These are phyloP conservation scores for Brachyhypopomus occidentalis DNA, from an alignment of 2,113 vertebrate species.

Conservation along the genomic window DNA sequence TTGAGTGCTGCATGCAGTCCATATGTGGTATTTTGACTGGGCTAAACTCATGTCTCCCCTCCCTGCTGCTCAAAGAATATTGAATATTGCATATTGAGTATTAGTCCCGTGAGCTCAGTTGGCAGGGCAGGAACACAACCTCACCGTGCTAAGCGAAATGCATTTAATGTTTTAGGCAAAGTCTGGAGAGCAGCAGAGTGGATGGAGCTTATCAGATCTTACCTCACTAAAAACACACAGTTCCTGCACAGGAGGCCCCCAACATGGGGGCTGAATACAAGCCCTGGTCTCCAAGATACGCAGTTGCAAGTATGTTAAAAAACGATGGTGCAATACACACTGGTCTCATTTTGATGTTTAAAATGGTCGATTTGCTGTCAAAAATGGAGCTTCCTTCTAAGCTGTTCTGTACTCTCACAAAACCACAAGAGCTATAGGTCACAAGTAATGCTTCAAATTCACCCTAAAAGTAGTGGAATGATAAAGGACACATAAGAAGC, in stretches of 20 bases:
- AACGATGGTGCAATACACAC: neutral
- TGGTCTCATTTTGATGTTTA: neutral
- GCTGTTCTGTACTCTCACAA: slow-evolving; percentile 20
- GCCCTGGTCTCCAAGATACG: no score
- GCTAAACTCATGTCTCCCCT: slow-evolving; percentile 12
- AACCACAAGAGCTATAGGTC: slow-evolving; percentile 1
- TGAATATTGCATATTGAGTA: slow-evolving; percentile 10
- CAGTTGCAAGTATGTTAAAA: neutral
- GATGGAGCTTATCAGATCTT: neutral
- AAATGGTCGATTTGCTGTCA: slow-evolving; percentile 2
- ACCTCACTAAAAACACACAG: neutral
- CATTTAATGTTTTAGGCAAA: neutral
- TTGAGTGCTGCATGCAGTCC: neutral
- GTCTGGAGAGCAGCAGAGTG: slow-evolving; percentile 6
- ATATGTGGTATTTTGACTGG: neutral
- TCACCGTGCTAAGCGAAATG: slow-evolving; percentile 2
- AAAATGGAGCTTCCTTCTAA: neutral
- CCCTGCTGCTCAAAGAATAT: slow-evolving; percentile 42
- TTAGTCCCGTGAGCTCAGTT: slow-evolving; percentile 32
- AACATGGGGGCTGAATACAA: no score
- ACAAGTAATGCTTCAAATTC: slow-evolving; percentile 14
- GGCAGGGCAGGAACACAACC: slow-evolving; percentile 15
- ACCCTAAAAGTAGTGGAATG: neutral
- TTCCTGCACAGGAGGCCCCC: no score
- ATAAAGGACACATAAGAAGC: slow-evolving; percentile 10